A percentile compares a stretch with the other conserved stretches of the same genome.
Conservation (phyloP, 2,113 vertebrate species). For the Strix uralensis region DNA sequence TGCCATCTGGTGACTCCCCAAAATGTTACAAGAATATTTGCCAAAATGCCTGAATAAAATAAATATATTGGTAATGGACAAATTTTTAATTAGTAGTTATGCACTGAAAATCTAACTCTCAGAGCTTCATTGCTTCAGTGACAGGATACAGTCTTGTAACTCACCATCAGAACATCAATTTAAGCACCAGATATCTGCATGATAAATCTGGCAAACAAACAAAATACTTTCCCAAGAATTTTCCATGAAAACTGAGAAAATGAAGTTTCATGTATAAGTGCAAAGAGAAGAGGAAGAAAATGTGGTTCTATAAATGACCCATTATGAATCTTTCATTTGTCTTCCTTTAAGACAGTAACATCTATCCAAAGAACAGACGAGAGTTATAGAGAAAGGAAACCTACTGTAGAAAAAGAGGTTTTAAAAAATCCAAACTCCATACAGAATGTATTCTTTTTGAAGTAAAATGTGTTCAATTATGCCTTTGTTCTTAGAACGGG, state of each 20-base stretch:
- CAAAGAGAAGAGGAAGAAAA: not conserved
- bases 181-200: not conserved
- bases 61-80: not conserved
- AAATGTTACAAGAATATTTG: constrained; percentile 52
- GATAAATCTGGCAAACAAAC: not conserved
- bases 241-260: not conserved
- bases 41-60: constrained; percentile 5
- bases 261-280: not conserved
- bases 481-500: not conserved
- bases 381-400: not conserved
- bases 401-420: not conserved
- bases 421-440: accelerated
- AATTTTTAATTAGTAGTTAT: not conserved
- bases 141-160: not conserved
- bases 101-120: not conserved
- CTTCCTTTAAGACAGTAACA: not conserved
- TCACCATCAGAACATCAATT: not conserved
- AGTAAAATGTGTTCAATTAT: not conserved
- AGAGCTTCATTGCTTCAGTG: not conserved
- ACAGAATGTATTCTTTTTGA: not conserved
- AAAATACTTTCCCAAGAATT: not conserved
- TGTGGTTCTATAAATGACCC: not conserved
- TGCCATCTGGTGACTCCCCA: constrained; percentile 69
- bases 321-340: not conserved
- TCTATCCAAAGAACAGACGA: not conserved